Base-by-base conservation (phyloP, 2,113 vertebrate species). In the Saguinus imperator region DNA sequence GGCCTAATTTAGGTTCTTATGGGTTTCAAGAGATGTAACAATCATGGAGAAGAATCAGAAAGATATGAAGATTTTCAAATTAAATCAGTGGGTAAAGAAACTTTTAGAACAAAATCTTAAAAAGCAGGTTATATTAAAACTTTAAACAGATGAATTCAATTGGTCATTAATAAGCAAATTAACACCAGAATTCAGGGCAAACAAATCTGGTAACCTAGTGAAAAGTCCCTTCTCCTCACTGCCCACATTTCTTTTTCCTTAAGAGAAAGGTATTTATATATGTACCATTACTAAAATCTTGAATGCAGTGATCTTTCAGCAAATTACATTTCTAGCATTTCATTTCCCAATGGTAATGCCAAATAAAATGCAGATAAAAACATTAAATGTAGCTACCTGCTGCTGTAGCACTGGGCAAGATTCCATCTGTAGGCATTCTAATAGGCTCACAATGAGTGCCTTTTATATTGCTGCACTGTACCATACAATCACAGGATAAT, bases 261-360 rank as follows among this genome's bases (percentile, higher is more conserved):
- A 13, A 13, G 8, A 91, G 37, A 85, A 95, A 87, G 55, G 61
- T 94, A 92, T 91, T 93, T 96, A 87, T 84, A 58, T 84, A 40
- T 43, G 6, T 75, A 20, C 14, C 12, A 6, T 90, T 83, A 83
- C 61, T 66, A 84, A 29, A 94, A 17, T 18, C 43, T 73, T 92
- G 55, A 81, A 93, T 84, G 92, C 95, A 97, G 89, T 72, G 81
- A 93, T 89, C 80, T 89, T 89, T 57, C 21, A 87, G 90, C 57
- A 95, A 87, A 93, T 97, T 95, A 80, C n/a, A 93, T 91, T 93
- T 95, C 55, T 93, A 96, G 13, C 32, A 94, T 97, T 97, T 96
- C 83, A 95, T 85, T 91, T 95, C 77, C 94, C 84, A 87, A 70
- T 72, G 20, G 73, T 81, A 91, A 84, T 52, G 40, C 68, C 64